Conservation (phyloP, 2,113 vertebrate species). For the Aphyosemion australe region DNA sequence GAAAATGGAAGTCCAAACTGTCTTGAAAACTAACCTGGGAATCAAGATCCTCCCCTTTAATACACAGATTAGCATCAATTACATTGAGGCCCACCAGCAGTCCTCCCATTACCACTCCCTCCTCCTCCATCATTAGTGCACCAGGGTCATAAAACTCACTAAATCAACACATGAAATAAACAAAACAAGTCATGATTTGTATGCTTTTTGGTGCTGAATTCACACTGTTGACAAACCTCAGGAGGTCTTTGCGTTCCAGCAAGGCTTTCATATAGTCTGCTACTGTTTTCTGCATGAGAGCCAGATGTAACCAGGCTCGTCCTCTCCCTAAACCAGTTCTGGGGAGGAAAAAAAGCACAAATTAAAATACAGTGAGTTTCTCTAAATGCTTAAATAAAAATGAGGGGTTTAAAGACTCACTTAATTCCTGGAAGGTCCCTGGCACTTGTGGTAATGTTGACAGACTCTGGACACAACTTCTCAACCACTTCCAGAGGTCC, state of each 20-base stretch:
- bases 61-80: slow-evolving; percentile 96
- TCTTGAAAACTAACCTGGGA: slow-evolving; percentile 85
- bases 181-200: too few species aligned
- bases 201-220: too few species aligned
- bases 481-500: slow-evolving; percentile 96
- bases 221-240: slow-evolving; percentile 80
- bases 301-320: slow-evolving; percentile 95
- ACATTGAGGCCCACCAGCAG: slow-evolving; percentile 96
- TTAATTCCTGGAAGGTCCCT: slow-evolving; percentile 94
- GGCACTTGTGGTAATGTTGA: slow-evolving; percentile 92
- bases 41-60: slow-evolving; percentile 98
- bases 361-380: not conserved
- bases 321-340: slow-evolving; percentile 93
- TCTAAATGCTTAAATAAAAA: not conserved
- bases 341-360: slow-evolving; percentile 17
- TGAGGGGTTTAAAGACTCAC: slow-evolving; percentile 74
- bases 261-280: slow-evolving; percentile 95
- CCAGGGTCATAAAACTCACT: slow-evolving; percentile 97
- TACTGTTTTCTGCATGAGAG: slow-evolving; percentile 98
- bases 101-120: slow-evolving; percentile 92
- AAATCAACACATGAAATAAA: not conserved
- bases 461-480: slow-evolving; percentile 94
- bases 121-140: slow-evolving; percentile 93
- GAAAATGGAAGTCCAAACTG: not conserved
- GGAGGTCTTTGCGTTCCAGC: slow-evolving; percentile 88